Evolutionary conservation across 2,113 vertebrate species (phyloP).

Genomic region (Myotis yumanensis): DNA sequence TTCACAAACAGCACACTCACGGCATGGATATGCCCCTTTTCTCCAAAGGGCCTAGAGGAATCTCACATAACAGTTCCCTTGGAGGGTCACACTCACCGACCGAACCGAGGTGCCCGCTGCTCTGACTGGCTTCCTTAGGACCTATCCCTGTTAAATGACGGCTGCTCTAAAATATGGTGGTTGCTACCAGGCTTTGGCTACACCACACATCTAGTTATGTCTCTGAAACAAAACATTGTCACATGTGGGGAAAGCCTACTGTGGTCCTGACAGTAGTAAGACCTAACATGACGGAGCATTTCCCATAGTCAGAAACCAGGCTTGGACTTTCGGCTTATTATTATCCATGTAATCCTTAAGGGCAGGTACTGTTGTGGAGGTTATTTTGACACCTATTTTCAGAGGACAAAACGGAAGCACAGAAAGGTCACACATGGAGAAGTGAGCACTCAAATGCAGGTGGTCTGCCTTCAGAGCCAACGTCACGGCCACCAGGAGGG

Average conservation of each 20-base stretch:
- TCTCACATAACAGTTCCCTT: neutral
- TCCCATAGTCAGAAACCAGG: neutral
- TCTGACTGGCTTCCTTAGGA: neutral
- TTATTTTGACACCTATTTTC: neutral
- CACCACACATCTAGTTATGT: neutral
- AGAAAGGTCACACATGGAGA: neutral
- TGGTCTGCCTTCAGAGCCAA: too few species aligned
- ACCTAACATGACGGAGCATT: fast-evolving
- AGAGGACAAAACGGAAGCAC: neutral
- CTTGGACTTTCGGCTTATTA: too few species aligned
- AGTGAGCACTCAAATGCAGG: neutral
- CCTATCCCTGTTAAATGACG: neutral
- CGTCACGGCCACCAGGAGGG: fast-evolving
- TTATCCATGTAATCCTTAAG: neutral
- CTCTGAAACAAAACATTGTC: neutral
- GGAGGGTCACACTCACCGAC: too few species aligned
- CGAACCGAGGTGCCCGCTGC: fast-evolving
- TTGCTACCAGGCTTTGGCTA: neutral
- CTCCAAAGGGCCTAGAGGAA: neutral
- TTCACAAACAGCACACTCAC: neutral
- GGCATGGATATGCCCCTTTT: neutral
- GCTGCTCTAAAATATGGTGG: fast-evolving
- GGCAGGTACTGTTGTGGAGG: fast-evolving
- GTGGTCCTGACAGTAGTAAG: fast-evolving
- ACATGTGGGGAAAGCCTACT: neutral